Evolutionary conservation across 2,113 vertebrate genomes (phyloP).

Genomic region (Gulo gulo): DNA sequence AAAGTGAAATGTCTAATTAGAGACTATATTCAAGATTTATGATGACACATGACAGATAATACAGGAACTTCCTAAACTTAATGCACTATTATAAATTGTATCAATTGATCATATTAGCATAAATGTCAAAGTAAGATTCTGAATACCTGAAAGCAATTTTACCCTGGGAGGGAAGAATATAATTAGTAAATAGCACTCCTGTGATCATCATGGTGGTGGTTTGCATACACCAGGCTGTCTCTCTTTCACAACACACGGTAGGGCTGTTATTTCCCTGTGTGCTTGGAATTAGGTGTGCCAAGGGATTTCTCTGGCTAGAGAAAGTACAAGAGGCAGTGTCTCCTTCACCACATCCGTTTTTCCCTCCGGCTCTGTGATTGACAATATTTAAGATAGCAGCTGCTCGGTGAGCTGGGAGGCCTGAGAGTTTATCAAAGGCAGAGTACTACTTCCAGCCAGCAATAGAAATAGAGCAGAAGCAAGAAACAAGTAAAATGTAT

Average conservation of each 20-base stretch:
- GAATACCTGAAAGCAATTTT: slow-evolving; percentile 17
- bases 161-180: background rate
- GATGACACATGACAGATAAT: slow-evolving; percentile 46
- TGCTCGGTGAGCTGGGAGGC: background rate
- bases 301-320: background rate
- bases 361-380: background rate
- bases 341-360: background rate
- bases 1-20: slow-evolving; percentile 55
- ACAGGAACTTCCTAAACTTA: slow-evolving; percentile 50
- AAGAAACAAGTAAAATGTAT: background rate
- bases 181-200: background rate
- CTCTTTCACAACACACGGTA: background rate
- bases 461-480: background rate
- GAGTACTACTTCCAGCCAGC: background rate
- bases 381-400: slow-evolving; percentile 13
- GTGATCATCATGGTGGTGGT: background rate
- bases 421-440: background rate
- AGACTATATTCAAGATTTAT: slow-evolving; percentile 52
- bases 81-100: slow-evolving; percentile 28
- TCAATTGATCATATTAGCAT: slow-evolving; percentile 46
- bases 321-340: background rate
- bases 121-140: slow-evolving; percentile 27
- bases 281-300: background rate
- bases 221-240: background rate
- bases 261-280: background rate